phyloP scores from a whole-genome alignment of 2,797 vertebrate species.

The Sparidentex hasta region DNA sequence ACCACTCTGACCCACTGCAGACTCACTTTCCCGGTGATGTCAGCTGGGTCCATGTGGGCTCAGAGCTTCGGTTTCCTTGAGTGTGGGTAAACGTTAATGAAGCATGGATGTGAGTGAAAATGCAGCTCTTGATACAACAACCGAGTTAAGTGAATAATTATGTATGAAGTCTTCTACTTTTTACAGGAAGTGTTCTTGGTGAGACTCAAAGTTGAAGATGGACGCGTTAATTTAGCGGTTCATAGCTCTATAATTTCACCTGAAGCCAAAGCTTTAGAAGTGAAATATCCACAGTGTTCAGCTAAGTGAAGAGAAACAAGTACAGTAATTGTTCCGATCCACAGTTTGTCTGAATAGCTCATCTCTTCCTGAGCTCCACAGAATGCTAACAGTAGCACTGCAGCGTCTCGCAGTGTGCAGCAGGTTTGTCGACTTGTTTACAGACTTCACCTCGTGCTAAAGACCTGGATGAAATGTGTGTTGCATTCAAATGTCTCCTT shows the following conservation, averaged over 20 bases:
- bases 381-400: neutral
- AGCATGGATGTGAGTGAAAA: neutral
- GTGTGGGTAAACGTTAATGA: neutral
- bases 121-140: neutral
- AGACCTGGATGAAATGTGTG: conserved; percentile 12
- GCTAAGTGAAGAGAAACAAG: conserved; percentile 25
- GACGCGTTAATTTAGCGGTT: conserved; percentile 22
- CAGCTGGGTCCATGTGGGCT: no score
- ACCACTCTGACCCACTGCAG: no score
- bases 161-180: neutral
- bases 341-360: neutral
- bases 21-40: no score
- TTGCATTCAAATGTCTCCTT: conserved; percentile 11
- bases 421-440: conserved; percentile 18
- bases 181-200: neutral
- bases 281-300: neutral
- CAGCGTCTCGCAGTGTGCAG: neutral
- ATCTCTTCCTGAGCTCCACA: conserved; percentile 7
- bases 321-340: conserved; percentile 1
- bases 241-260: conserved; percentile 12
- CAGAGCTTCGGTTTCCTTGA: no score
- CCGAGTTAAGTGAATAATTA: neutral
- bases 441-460: neutral
- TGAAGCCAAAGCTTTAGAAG: neutral
- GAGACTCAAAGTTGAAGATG: conserved; percentile 7